A percentile compares a stretch with the other conserved stretches of the same genome.
These are phyloP conservation scores for Drosophila funebris DNA, from an alignment of 1,140 invertebrate species.

Conservation along the genomic window DNA sequence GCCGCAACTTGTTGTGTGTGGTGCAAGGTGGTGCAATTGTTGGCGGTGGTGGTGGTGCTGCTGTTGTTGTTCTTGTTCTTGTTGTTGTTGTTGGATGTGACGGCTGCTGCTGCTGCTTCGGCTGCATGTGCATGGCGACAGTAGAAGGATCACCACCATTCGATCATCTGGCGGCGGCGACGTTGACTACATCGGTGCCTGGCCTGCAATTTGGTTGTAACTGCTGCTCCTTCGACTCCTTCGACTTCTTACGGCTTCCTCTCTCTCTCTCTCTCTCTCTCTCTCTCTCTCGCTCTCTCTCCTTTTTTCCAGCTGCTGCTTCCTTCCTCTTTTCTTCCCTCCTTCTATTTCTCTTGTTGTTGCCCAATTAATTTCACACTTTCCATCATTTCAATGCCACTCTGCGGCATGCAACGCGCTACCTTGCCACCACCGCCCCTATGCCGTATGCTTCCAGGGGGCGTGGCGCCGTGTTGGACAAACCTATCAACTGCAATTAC, in stretches of 20 bases:
- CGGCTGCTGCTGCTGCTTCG: slow-evolving; percentile 65
- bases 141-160: slow-evolving; percentile 84
- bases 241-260: not conserved
- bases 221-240: slow-evolving; percentile 35
- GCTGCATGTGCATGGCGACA: slow-evolving; percentile 80
- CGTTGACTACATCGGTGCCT: slow-evolving; percentile 52
- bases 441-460: no score
- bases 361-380: slow-evolving; percentile 49
- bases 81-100: slow-evolving; percentile 29
- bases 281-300: not conserved
- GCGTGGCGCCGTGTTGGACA: not conserved
- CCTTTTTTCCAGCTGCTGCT: not conserved
- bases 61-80: slow-evolving; percentile 58
- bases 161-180: slow-evolving; percentile 78
- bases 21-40: slow-evolving; percentile 18
- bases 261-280: not conserved
- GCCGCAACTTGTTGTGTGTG: slow-evolving; percentile 18
- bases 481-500: no score
- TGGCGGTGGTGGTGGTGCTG: slow-evolving; percentile 6
- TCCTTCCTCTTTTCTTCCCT: not conserved
- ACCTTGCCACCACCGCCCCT: not conserved
- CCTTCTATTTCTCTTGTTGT: not conserved
- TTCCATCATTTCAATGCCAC: slow-evolving; percentile 19
- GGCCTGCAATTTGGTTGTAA: slow-evolving; percentile 7
- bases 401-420: not conserved